phyloP scores from a whole-genome alignment of 1,140 invertebrate species.

The Agraylea sexmaculata region DNA sequence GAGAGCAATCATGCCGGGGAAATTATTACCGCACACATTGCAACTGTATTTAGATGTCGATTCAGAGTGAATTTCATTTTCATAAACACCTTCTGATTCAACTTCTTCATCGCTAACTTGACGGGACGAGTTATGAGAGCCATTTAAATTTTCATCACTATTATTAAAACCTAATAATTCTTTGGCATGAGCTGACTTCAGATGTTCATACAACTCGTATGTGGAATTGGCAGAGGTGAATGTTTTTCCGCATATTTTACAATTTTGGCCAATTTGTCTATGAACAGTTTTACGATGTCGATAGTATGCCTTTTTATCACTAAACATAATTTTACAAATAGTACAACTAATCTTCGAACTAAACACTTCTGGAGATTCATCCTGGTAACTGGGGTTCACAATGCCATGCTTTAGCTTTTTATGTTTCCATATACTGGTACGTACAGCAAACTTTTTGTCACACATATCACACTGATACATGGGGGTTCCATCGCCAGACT shows the following conservation, averaged over 20 bases:
- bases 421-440: conserved; percentile 38
- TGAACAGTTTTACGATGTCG: conserved; percentile 39
- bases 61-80: conserved; percentile 26
- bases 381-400: conserved; percentile 25
- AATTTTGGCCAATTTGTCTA: conserved; percentile 34
- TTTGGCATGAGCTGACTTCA: conserved; percentile 34
- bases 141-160: conserved; percentile 21
- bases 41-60: conserved; percentile 35
- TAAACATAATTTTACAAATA: conserved; percentile 38
- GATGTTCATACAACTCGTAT: conserved; percentile 35
- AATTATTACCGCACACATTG: conserved; percentile 37
- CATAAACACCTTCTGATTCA: conserved; percentile 29
- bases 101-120: conserved; percentile 24
- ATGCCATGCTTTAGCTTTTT: conserved; percentile 40
- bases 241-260: conserved; percentile 38
- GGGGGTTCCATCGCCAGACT: conserved; percentile 23
- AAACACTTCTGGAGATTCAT: conserved; percentile 14
- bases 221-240: conserved; percentile 37
- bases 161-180: conserved; percentile 37
- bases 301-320: conserved; percentile 40
- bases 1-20: conserved; percentile 33
- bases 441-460: conserved; percentile 36
- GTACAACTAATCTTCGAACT: conserved; percentile 32
- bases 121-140: too few relatives aligned
- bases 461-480: conserved; percentile 36